These are phyloP conservation scores for Toxostoma redivivum DNA, from an alignment of 2,113 vertebrate species.

Conservation along the genomic window DNA sequence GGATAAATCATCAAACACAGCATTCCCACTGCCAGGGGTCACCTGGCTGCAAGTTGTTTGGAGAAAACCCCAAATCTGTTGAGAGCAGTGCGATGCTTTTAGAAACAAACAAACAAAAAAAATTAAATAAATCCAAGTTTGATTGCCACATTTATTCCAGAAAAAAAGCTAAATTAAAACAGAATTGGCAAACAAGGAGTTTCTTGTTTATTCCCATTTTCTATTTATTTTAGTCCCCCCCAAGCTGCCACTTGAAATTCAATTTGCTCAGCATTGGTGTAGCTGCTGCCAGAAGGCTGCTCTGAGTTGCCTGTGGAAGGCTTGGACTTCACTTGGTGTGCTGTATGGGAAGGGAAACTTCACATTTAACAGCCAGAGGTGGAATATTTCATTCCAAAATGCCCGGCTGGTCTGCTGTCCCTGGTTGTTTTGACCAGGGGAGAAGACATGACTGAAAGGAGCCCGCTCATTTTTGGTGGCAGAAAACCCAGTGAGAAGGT, in stretches of 20 bases:
- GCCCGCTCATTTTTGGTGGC: background rate
- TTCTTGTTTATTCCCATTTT: background rate
- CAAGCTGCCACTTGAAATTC: background rate
- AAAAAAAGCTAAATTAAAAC: background rate
- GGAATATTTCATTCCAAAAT: background rate
- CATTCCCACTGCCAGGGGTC: background rate
- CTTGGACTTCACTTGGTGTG: background rate
- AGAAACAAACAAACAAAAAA: background rate
- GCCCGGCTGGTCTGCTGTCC: background rate
- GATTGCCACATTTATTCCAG: background rate
- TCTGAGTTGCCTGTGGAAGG: accelerated
- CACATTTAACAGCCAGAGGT: background rate
- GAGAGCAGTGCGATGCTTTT: background rate
- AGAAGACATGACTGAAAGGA: background rate
- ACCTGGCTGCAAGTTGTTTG: background rate
- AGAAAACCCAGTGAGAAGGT: background rate
- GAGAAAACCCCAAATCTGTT: background rate
- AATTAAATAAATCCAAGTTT: background rate
- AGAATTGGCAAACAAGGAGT: background rate
- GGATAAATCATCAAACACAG: background rate
- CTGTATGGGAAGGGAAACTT: background rate
- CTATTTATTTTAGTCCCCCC: background rate
- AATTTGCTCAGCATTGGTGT: background rate
- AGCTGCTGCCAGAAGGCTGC: background rate
- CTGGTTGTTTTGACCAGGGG: background rate